These are phyloP conservation scores for Aelia acuminata DNA, from an alignment of 2,888 invertebrate species.

Conservation along the genomic window DNA sequence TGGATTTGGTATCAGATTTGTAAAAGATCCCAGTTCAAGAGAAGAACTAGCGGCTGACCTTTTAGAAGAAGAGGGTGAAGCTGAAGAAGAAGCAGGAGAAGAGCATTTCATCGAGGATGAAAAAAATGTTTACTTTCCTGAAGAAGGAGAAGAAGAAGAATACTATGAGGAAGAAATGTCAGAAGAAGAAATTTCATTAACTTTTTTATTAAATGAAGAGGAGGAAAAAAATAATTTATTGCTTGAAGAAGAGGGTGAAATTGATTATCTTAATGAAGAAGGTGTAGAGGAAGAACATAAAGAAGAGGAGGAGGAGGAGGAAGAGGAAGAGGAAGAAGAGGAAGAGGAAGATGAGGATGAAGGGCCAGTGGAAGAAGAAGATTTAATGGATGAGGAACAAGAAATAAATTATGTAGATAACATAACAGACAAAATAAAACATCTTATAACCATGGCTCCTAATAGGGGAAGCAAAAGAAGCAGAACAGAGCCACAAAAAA, in stretches of 20 bases:
- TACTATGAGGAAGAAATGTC: constrained; percentile 1
- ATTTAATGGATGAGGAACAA: not conserved
- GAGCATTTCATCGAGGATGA: not conserved
- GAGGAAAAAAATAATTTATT: not conserved
- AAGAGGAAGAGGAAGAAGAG: not conserved
- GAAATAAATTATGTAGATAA: not conserved
- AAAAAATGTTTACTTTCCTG: not conserved
- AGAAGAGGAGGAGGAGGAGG: not conserved
- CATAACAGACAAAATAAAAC: not conserved
- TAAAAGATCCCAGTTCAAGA: not conserved
- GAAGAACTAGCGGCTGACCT: not conserved
- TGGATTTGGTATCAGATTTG: constrained; percentile 11
- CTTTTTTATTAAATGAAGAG: not conserved
- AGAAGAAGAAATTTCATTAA: not conserved
- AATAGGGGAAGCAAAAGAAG: not conserved
- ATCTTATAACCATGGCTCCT: not conserved
- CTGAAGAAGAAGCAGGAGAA: not conserved
- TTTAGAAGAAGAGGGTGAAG: constrained; percentile 25
- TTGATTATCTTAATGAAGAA: not conserved
- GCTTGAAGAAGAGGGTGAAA: not conserved
- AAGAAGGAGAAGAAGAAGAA: not conserved
- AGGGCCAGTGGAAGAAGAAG: not conserved
- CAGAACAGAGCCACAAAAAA: not conserved
- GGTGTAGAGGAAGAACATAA: not conserved
- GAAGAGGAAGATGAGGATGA: not conserved